These are phyloP conservation scores for Otocyon megalotis DNA, from an alignment of 2,113 vertebrate genomes.

Conservation along the genomic window DNA sequence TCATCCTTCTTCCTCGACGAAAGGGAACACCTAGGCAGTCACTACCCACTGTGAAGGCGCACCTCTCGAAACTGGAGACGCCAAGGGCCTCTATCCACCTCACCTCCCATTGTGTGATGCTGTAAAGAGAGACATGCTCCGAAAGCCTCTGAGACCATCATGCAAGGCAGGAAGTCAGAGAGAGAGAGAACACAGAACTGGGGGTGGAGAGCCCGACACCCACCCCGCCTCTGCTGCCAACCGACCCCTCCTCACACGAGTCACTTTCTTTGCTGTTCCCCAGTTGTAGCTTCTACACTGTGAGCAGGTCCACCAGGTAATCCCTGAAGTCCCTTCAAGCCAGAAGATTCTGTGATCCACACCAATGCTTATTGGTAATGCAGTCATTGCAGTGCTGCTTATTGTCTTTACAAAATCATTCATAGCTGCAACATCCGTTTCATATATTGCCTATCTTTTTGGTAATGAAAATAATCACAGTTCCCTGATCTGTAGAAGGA, in stretches of 20 bases:
- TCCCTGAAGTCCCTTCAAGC: background rate
- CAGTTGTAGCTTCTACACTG: background rate
- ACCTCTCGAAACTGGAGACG: background rate
- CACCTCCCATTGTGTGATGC: too few relatives aligned
- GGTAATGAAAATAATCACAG: background rate
- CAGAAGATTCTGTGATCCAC: background rate
- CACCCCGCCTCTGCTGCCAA: accelerated
- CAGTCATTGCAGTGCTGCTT: accelerated
- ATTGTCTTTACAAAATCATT: background rate
- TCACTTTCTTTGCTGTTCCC: background rate
- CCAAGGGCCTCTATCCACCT: accelerated
- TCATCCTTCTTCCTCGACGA: background rate
- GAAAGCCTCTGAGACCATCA: background rate
- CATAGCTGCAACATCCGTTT: background rate
- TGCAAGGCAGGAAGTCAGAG: background rate
- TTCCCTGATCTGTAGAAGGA: background rate
- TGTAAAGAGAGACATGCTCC: background rate
- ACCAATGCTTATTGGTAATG: background rate
- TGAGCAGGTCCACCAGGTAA: background rate
- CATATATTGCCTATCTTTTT: background rate
- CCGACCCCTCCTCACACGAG: background rate
- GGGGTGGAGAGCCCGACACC: accelerated
- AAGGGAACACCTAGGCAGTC: accelerated
- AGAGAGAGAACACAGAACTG: background rate
- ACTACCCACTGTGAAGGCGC: background rate